Evolutionary conservation across 2,888 invertebrate species (phyloP), one percentile per base, ranked within the genome.

Genomic region (Gandaritis pyraliata): DNA sequence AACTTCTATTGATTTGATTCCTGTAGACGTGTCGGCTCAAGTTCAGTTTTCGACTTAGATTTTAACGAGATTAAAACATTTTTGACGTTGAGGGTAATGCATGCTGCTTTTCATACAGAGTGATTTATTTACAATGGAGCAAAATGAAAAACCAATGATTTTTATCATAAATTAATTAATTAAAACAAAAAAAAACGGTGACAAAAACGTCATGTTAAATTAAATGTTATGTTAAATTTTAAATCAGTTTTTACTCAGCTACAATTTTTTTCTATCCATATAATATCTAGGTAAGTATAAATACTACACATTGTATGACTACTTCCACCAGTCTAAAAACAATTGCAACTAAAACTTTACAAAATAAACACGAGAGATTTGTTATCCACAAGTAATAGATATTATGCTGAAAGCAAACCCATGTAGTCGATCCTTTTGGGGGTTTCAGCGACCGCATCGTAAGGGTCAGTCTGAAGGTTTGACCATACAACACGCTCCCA

Each of bases 391-490:
- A 68, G 61, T 59, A 65, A 69, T 68, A 66, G 83, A 82, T 76
- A 77, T 76, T 74, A 76, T 74, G 70, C 75, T 90, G 84, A 91
- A 90, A 90, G 91, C 87, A 80, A 87, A 90, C 77, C 78, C 90
- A 68, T 91, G 90, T 90, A 76, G 73, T 74, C 75, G 76, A 77
- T 80, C 83, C 87, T 88, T 86, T 83, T 74, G 77, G 74, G 85
- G 85, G 84, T 79, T 79, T 84, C 84, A 81, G 82, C 81, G 83
- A 86, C 90, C 90, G 78, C 89, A 86, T 81, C 76, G 80, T 78
- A 74, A 85, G 88, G 90, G 88, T 85, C 90, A 86, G 80, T 77
- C 75, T 80, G 85, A 88, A 86, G 88, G 89, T 84, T 85, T 87
- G 83, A 86, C 89, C 90, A 87, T 81, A 80, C 73, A 71, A 83